Evolutionary conservation across 2,797 vertebrate genomes (phyloP), one percentile per base, ranked within the genome.

Genomic region (Clarias pachynema): DNA sequence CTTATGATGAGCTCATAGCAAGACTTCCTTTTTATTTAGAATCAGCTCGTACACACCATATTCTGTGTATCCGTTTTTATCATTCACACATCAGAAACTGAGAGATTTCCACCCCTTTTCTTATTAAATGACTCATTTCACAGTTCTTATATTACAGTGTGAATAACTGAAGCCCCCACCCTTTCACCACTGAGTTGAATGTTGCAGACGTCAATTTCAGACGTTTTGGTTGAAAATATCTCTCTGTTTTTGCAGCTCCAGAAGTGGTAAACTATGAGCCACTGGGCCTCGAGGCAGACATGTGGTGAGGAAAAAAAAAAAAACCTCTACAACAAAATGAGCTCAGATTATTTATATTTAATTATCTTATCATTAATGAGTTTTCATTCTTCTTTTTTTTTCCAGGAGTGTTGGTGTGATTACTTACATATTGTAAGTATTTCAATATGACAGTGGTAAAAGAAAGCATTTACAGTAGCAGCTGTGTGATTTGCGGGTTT

Each of bases 191-290:
- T 31, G 29, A 73, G 24, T 56, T 44, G 6, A 53, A 49, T 53
- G 37, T 66, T 86, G 24, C 75, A 77, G 62, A 70, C 70, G 1
- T 70, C 34, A 63, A n/a, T 83, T 88, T 78, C 34, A 81, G 74
- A 80, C 26, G 4, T 53, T 87, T 87, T 74, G 75, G 79, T 78
- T 83, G 37, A 24, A 70, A 66, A 1, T 74, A 31, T 57, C 29
- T 84, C 68, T 86, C 40, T 86, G 73, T 20, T 9, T 44, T 91
- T 86, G 73, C 95, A 99, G 98, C 98, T 95, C 98, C 98, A 89
- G 98, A 99, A 93, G 97, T 99, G 80, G 98, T 99, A 81, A 99
- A 99, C 94, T 99, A 99, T 91, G 98, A 99, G 85, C 97, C 98
- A 65, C 93, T 99, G 89, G 98, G 98, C 88, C 95, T 99, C 84